phyloP scores from a whole-genome alignment of 2,797 vertebrate species.

The Furcifer pardalis region DNA sequence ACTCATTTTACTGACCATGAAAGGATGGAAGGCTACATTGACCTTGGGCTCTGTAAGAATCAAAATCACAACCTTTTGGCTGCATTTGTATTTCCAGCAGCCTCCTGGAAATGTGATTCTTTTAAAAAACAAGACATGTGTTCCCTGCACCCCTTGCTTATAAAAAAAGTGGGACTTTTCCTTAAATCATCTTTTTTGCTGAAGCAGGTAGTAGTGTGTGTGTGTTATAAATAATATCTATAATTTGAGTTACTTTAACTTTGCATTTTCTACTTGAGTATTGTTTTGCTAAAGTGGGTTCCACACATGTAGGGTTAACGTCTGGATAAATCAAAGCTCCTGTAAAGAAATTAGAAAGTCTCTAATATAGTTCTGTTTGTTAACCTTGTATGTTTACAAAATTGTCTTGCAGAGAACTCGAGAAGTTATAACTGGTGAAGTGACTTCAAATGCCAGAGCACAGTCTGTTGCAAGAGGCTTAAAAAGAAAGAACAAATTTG shows the following conservation, averaged over 20 bases:
- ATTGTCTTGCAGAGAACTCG: constrained; percentile 80
- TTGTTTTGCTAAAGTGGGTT: too few relatives aligned
- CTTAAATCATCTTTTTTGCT: background rate
- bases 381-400: constrained; percentile 35
- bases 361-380: background rate
- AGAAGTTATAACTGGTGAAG: constrained; percentile 74
- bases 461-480: constrained; percentile 71
- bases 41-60: too few relatives aligned
- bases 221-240: too few relatives aligned
- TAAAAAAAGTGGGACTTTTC: background rate
- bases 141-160: background rate
- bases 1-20: too few relatives aligned
- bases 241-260: too few relatives aligned
- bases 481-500: constrained; percentile 62
- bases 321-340: background rate
- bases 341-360: background rate
- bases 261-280: too few relatives aligned
- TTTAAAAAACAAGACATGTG: background rate
- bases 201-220: background rate
- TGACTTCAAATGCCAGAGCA: constrained; percentile 66
- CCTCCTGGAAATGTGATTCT: background rate
- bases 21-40: too few relatives aligned
- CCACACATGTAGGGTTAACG: background rate
- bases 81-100: background rate
- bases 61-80: too few relatives aligned